These are phyloP conservation scores for Chloebia gouldiae DNA, from an alignment of 2,113 vertebrate genomes.

Conservation along the genomic window DNA sequence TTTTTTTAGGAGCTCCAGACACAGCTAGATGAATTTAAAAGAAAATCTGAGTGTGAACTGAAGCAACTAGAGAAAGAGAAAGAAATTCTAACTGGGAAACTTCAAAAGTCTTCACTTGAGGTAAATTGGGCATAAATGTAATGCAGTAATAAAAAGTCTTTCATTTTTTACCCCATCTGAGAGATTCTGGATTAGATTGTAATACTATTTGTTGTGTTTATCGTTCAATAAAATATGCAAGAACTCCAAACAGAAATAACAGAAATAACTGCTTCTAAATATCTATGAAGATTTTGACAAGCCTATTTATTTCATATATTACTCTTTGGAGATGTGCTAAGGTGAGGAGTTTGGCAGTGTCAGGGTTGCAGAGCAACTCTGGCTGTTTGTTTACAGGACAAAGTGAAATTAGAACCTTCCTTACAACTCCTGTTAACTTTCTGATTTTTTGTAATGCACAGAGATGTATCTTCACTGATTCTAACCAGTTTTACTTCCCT, in stretches of 20 bases:
- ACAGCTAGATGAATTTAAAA: constrained; percentile 84
- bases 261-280: not conserved
- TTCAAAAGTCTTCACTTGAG: constrained; percentile 83
- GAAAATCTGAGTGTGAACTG: constrained; percentile 75
- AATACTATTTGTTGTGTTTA: not conserved
- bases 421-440: not conserved
- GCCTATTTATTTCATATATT: not conserved
- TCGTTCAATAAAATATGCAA: not conserved
- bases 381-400: not conserved
- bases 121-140: constrained; percentile 63
- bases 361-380: not conserved
- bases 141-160: not conserved
- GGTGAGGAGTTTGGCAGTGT: not conserved
- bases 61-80: constrained; percentile 80
- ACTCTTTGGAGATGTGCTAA: not conserved
- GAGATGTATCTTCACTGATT: not conserved
- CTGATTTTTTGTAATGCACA: not conserved
- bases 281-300: not conserved
- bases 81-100: constrained; percentile 75
- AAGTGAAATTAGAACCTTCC: not conserved
- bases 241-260: not conserved
- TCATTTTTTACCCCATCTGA: not conserved
- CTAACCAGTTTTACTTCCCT: not conserved
- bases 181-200: not conserved
- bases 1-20: constrained; percentile 71